These are phyloP conservation scores for Leptogaster cylindrica DNA, from an alignment of 2,888 invertebrate species.

Conservation along the genomic window DNA sequence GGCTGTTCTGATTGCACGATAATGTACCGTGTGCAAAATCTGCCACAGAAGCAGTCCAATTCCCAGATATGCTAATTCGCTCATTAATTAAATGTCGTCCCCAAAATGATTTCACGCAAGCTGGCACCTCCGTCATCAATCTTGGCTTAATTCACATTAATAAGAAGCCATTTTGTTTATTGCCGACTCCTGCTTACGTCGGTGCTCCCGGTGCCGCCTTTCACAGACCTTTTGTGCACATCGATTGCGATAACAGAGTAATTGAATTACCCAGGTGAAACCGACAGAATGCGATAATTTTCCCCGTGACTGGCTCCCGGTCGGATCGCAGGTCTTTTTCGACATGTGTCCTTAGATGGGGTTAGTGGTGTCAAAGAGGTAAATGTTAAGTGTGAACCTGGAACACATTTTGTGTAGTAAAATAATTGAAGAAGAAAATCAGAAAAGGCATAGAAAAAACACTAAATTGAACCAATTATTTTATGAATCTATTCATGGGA, in stretches of 20 bases:
- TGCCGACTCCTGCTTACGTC: slow-evolving; percentile 4
- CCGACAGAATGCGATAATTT: slow-evolving; percentile 40
- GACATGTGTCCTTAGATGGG: slow-evolving; percentile 29
- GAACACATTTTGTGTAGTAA: slow-evolving; percentile 18
- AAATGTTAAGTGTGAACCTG: slow-evolving; percentile 30
- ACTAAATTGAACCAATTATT: slow-evolving; percentile 3
- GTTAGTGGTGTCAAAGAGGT: slow-evolving; percentile 30
- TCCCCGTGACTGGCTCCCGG: slow-evolving; percentile 29
- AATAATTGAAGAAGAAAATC: slow-evolving; percentile 6
- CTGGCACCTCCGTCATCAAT: slow-evolving; percentile 41
- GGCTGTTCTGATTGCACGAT: slow-evolving; percentile 33
- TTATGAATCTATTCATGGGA: slow-evolving; percentile 10
- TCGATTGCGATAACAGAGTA: slow-evolving; percentile 37
- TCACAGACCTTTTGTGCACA: not conserved
- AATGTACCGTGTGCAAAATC: slow-evolving; percentile 25
- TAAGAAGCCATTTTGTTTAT: slow-evolving; percentile 40
- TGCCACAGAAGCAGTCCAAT: not conserved
- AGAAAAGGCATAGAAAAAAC: slow-evolving; percentile 1
- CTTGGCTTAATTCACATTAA: slow-evolving; percentile 39
- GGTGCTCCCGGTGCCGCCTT: not conserved
- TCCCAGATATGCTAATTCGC: slow-evolving; percentile 32
- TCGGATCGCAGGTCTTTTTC: slow-evolving; percentile 16
- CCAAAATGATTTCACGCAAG: slow-evolving; percentile 21
- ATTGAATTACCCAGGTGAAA: slow-evolving; percentile 42
- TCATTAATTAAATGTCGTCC: slow-evolving; percentile 34